phyloP scores from a whole-genome alignment of 1,140 invertebrate species.

The Drosophila hydei region DNA sequence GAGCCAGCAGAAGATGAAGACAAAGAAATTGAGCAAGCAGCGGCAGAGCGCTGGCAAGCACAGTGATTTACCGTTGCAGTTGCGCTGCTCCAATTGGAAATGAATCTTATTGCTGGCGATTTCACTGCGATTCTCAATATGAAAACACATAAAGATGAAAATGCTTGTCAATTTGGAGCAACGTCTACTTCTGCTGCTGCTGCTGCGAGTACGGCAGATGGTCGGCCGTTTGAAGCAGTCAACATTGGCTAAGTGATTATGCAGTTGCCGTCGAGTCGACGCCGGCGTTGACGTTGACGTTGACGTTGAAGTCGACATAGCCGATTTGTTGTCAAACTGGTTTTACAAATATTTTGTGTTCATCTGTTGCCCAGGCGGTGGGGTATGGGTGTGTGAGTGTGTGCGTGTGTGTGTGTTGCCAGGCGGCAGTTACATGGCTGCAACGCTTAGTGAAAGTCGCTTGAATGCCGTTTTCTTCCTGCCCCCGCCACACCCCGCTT shows the following conservation, averaged over 20 bases:
- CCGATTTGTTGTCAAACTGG: conserved; percentile 82
- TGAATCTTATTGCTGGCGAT: conserved; percentile 74
- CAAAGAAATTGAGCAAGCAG: conserved; percentile 12
- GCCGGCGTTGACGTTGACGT: conserved; percentile 41
- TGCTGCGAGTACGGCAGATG: conserved; percentile 49
- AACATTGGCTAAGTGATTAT: conserved; percentile 63
- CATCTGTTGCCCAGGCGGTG: conserved; percentile 50
- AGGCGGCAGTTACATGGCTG: conserved; percentile 66
- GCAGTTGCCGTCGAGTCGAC: conserved; percentile 56
- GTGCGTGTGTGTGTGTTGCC: conserved; percentile 8
- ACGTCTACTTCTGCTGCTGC: conserved; percentile 19
- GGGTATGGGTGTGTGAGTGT: conserved; percentile 5
- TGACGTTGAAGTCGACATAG: conserved; percentile 56
- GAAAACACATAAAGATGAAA: conserved; percentile 47
- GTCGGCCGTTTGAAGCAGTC: conserved; percentile 37
- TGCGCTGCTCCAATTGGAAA: conserved; percentile 56
- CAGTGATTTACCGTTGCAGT: conserved; percentile 68
- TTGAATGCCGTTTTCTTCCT: conserved; percentile 51
- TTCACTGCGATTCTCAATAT: conserved; percentile 72
- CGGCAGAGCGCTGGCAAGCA: conserved; percentile 27
- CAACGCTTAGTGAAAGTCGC: conserved; percentile 78
- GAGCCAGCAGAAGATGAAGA: conserved; percentile 9
- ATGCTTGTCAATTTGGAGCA: conserved; percentile 67
- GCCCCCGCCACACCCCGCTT: neutral
- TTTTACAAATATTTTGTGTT: conserved; percentile 82